These are phyloP conservation scores for Notiomystis cincta DNA, from an alignment of 2,113 vertebrate species.

Conservation along the genomic window DNA sequence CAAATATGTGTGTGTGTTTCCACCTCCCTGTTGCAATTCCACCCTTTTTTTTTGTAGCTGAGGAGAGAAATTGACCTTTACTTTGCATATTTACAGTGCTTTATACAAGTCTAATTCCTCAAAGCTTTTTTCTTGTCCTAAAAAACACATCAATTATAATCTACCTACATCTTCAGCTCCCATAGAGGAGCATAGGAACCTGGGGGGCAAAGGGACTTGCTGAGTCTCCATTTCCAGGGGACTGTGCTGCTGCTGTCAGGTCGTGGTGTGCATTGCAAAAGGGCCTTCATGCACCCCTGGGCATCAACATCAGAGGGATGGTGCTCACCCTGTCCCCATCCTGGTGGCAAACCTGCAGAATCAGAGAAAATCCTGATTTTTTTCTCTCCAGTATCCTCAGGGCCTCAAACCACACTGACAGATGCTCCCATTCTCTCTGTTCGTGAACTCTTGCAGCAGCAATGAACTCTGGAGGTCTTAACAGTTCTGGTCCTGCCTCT, in stretches of 20 bases:
- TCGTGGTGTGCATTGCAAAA: not conserved
- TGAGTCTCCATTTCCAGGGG: rapidly evolving
- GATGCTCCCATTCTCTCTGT: not conserved
- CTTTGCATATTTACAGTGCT: not conserved
- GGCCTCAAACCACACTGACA: not conserved
- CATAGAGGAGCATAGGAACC: not conserved
- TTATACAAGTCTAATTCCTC: not conserved
- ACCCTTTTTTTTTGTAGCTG: not conserved
- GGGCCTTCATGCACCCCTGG: not conserved
- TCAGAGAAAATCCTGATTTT: not conserved
- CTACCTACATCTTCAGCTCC: not conserved
- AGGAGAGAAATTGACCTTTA: not conserved
- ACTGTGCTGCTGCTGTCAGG: not conserved
- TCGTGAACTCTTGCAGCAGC: not conserved
- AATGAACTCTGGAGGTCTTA: not conserved
- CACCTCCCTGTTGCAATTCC: not conserved
- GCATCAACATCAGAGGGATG: not conserved
- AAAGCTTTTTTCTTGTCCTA: not conserved
- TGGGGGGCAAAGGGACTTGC: not conserved
- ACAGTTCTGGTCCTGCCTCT: not conserved
- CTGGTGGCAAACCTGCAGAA: not conserved
- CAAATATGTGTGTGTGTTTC: not conserved
- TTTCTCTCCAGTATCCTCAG: not conserved
- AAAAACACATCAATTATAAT: not conserved
- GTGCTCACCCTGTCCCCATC: not conserved